Conservation (phyloP, 92 coral and sea anemone species). For the Epizoanthus scotinus region DNA sequence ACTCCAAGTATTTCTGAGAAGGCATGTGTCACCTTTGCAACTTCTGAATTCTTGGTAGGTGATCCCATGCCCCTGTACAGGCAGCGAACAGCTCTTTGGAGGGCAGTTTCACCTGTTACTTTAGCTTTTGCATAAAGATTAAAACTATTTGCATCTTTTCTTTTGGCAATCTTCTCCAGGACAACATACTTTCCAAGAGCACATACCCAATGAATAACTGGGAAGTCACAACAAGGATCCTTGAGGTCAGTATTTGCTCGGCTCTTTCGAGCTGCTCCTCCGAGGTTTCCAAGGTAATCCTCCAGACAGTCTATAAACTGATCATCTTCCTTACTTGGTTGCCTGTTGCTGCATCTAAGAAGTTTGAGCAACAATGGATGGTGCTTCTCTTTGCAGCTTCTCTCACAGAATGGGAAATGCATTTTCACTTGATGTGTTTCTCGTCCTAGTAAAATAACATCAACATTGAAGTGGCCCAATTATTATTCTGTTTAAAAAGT, state of each 20-base stretch:
- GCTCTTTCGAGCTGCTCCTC: background rate
- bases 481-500: too few species aligned
- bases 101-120: slow-evolving; percentile 4
- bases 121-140: background rate
- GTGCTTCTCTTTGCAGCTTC: background rate
- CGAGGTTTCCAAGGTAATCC: background rate
- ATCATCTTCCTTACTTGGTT: background rate
- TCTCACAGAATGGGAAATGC: background rate
- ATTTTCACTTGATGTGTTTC: background rate
- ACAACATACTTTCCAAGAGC: background rate
- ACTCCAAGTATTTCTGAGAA: background rate
- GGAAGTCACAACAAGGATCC: slow-evolving; percentile 10
- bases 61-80: slow-evolving; percentile 1
- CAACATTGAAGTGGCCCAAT: too few species aligned
- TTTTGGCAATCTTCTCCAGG: background rate
- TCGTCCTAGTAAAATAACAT: background rate
- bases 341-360: background rate
- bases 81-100: background rate
- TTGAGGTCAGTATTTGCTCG: slow-evolving; percentile 1
- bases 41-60: background rate
- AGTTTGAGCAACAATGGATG: background rate
- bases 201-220: slow-evolving; percentile 1
- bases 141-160: background rate
- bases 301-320: background rate
- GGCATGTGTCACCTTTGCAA: background rate